A percentile compares a stretch with the other conserved stretches of the same genome.
Evolutionary conservation across 2,797 vertebrate species (phyloP).

Genomic region (Labeo calbasu): DNA sequence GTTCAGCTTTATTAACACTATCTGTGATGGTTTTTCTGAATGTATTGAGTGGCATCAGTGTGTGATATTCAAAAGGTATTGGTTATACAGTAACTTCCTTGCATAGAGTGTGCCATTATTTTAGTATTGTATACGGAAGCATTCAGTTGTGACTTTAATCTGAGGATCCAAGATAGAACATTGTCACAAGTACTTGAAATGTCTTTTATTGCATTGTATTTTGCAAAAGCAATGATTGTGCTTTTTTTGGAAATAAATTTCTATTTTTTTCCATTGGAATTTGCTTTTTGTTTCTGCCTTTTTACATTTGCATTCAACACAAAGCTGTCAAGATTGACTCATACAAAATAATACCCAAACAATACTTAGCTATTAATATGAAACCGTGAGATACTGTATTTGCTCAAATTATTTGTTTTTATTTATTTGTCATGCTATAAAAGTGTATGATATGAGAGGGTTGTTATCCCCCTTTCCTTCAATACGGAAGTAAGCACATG

Average conservation of each 20-base stretch:
- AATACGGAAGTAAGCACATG: no score
- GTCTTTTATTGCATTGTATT: slow-evolving; percentile 19
- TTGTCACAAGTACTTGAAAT: background rate
- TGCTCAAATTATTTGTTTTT: background rate
- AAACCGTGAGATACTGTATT: background rate
- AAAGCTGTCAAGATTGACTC: background rate
- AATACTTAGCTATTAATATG: background rate
- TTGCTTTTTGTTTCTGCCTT: slow-evolving; percentile 37
- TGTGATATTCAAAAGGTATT: background rate
- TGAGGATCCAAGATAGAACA: background rate
- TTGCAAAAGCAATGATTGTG: background rate
- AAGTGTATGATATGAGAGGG: background rate
- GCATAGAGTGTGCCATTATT: background rate
- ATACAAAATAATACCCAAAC: background rate
- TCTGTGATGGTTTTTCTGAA: background rate
- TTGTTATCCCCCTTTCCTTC: background rate
- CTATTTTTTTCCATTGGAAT: slow-evolving; percentile 21
- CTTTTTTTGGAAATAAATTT: slow-evolving; percentile 30
- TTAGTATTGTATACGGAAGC: background rate
- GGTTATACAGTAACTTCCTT: background rate
- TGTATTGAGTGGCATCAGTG: slow-evolving; percentile 1
- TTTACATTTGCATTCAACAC: background rate
- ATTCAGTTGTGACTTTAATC: background rate
- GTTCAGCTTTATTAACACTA: slow-evolving; percentile 28
- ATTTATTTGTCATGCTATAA: background rate